These are phyloP conservation scores for Danio aesculapii DNA, from an alignment of 2,797 vertebrate species.

Conservation along the genomic window DNA sequence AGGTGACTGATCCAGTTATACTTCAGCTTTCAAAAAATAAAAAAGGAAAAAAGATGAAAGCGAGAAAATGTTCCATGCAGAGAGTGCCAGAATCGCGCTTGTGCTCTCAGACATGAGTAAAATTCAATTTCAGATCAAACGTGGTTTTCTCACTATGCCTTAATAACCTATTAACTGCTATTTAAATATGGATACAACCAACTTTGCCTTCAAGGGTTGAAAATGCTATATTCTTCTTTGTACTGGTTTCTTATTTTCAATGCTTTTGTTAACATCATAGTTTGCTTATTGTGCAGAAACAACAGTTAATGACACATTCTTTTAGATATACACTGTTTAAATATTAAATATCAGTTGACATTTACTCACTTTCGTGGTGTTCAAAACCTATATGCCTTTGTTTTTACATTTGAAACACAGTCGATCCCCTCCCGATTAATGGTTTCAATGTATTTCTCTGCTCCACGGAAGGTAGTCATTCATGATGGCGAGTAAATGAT, in stretches of 20 bases:
- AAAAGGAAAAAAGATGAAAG: constrained; percentile 41
- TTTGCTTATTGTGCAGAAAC: not conserved
- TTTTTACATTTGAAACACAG: not conserved
- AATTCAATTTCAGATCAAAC: constrained; percentile 42
- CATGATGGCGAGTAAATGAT: no score
- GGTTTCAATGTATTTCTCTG: no score
- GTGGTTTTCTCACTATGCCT: not conserved
- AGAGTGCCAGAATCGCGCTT: not conserved
- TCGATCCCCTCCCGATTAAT: not conserved
- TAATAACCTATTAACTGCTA: constrained; percentile 24
- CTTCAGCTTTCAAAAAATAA: constrained; percentile 47
- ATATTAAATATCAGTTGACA: not conserved
- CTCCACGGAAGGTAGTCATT: not conserved
- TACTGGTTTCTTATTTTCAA: not conserved
- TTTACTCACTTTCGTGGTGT: not conserved
- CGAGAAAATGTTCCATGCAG: constrained; percentile 16
- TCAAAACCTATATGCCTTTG: not conserved
- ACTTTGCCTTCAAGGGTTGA: constrained; percentile 10
- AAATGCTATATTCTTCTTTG: not conserved
- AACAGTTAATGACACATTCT: not conserved
- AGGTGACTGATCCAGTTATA: constrained; percentile 42
- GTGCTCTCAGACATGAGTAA: constrained; percentile 9
- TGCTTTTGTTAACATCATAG: not conserved
- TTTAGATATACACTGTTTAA: not conserved
- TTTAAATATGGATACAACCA: constrained; percentile 21